phyloP scores from a whole-genome alignment of 2,888 invertebrate species.

The Cetonia aurata region DNA sequence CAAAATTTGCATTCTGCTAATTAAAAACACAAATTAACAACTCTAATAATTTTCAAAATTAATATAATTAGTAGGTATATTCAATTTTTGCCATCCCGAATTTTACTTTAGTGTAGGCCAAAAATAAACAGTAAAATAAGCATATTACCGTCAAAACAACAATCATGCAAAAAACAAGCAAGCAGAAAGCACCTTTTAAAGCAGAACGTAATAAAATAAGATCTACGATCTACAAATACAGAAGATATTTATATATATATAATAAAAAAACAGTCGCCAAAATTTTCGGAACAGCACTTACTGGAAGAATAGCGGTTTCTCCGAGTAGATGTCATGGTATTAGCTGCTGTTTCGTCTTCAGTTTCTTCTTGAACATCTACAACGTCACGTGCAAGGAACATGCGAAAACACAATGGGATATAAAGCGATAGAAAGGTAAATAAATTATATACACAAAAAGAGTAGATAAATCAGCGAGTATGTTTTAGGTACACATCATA shows the following conservation, averaged over 20 bases:
- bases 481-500: too few species aligned
- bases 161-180: too few species aligned
- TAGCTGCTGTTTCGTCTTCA: constrained; percentile 39
- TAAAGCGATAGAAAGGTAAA: constrained; percentile 19
- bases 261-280: neutral
- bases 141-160: neutral
- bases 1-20: too few species aligned
- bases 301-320: constrained; percentile 45
- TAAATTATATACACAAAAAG: constrained; percentile 31
- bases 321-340: constrained; percentile 23
- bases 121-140: neutral
- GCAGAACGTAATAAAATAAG: neutral
- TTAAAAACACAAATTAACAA: too few species aligned
- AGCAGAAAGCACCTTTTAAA: neutral
- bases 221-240: neutral
- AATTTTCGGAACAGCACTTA: constrained; percentile 29
- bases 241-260: neutral
- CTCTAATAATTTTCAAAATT: too few species aligned
- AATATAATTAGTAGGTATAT: too few species aligned
- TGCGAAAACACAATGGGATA: constrained; percentile 9
- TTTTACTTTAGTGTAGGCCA: too few species aligned
- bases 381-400: constrained; percentile 35
- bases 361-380: constrained; percentile 46
- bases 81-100: too few species aligned
- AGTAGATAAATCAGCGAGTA: neutral